phyloP scores from a whole-genome alignment of 2,888 invertebrate species.

The Physocephala rufipes region DNA sequence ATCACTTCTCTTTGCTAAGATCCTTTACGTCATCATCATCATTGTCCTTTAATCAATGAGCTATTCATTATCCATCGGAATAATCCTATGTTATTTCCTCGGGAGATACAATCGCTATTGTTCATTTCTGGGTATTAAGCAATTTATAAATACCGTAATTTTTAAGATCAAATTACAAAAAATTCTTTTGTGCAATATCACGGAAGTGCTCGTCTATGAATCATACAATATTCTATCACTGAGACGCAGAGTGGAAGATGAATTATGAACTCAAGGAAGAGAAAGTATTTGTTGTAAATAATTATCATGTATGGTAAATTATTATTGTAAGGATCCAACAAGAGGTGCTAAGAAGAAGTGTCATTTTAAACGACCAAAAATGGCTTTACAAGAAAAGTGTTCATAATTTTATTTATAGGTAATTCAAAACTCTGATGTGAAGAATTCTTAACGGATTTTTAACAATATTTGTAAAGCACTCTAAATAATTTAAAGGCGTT shows the following conservation, averaged over 20 bases:
- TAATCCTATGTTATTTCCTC: too few species aligned
- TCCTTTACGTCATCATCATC: not conserved
- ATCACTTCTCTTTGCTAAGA: not conserved
- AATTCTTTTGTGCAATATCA: constrained; percentile 6
- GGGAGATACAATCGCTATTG: not conserved
- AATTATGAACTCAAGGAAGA: too few species aligned
- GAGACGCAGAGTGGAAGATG: not conserved
- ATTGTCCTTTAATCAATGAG: not conserved
- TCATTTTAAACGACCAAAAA: too few species aligned
- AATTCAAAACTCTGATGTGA: too few species aligned
- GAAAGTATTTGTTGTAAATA: not conserved
- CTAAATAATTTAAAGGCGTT: too few species aligned
- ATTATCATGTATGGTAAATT: not conserved
- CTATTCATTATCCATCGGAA: not conserved
- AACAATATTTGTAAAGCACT: too few species aligned
- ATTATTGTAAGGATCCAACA: too few species aligned
- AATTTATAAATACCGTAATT: not conserved
- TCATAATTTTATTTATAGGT: too few species aligned
- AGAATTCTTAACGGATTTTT: too few species aligned
- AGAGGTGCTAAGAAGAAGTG: too few species aligned
- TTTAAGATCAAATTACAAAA: constrained; percentile 22
- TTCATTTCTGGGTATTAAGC: constrained; percentile 8
- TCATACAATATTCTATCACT: not conserved
- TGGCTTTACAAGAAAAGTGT: too few species aligned
- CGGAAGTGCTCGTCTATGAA: constrained; percentile 23